Conservation (phyloP, 1,140 invertebrate genomes). For the Formica selysi region DNA sequence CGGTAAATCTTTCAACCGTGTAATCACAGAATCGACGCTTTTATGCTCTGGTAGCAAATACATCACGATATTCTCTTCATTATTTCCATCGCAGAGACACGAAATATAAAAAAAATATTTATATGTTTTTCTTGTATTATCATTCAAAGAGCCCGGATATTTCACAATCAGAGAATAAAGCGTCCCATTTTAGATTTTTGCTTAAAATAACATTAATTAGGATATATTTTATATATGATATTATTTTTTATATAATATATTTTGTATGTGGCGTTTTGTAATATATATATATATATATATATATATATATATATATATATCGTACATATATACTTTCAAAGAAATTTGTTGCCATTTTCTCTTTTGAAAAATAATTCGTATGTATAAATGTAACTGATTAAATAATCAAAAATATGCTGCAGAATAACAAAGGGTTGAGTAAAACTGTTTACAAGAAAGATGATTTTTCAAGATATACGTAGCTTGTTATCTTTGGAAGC, state of each 20-base stretch:
- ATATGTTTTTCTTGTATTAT: background rate
- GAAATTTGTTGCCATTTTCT: background rate
- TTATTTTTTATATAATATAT: background rate
- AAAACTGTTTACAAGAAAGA: background rate
- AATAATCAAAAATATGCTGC: background rate
- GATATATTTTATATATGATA: background rate
- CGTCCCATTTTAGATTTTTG: background rate
- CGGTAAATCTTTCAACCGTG: conserved; percentile 55
- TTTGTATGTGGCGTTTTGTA: background rate
- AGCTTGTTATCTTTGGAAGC: background rate
- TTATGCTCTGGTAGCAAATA: conserved; percentile 39
- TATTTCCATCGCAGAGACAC: background rate
- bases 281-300: too few species aligned
- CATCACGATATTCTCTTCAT: background rate
- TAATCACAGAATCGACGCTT: conserved; percentile 48
- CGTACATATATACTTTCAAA: too few species aligned
- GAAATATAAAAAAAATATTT: background rate
- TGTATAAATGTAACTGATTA: background rate
- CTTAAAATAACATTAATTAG: background rate
- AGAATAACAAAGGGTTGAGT: background rate
- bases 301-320: too few species aligned
- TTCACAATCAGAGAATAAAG: background rate
- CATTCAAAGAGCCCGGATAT: background rate
- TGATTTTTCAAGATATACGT: background rate
- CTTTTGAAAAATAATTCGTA: background rate